Percentiles rank a stretch among this genome's conserved stretches.
Evolutionary conservation across 2,888 invertebrate species (phyloP).

Genomic region (Arge pagana): DNA sequence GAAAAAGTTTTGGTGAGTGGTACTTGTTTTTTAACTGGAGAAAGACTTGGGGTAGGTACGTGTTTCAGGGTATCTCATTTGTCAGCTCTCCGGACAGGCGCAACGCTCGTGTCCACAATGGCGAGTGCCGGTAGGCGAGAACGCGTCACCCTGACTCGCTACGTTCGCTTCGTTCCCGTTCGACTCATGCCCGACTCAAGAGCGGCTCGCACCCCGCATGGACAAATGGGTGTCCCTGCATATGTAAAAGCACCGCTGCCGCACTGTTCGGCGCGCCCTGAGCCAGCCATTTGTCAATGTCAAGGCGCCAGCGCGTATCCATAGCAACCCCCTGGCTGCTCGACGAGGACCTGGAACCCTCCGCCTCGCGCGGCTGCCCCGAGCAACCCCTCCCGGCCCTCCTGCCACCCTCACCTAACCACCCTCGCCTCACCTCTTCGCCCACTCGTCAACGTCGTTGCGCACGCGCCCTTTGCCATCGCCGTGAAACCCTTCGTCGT

Average conservation of each 20-base stretch:
- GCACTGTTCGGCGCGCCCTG: constrained; percentile 57
- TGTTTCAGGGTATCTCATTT: constrained; percentile 37
- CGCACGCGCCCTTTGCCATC: constrained; percentile 27
- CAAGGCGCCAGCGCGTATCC: constrained; percentile 58
- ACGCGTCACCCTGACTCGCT: constrained; percentile 18
- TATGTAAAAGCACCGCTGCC: constrained; percentile 59
- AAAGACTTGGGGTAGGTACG: constrained; percentile 21
- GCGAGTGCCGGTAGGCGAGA: constrained; percentile 22
- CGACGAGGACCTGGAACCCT: constrained; percentile 34
- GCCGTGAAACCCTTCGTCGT: constrained; percentile 20
- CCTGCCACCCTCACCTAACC: constrained; percentile 27
- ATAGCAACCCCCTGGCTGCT: constrained; percentile 54
- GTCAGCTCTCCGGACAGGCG: constrained; percentile 42
- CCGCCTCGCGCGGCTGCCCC: constrained; percentile 31
- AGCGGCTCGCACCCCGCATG: constrained; percentile 45
- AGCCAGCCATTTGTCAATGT: constrained; percentile 59
- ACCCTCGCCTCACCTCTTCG: constrained; percentile 25
- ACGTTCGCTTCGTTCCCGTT: constrained; percentile 22
- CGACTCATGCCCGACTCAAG: constrained; percentile 22
- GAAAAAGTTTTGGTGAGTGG: no score
- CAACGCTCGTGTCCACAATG: constrained; percentile 34
- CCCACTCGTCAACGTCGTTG: constrained; percentile 17
- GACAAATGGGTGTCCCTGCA: constrained; percentile 60
- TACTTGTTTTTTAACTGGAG: no score
- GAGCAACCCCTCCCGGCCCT: constrained; percentile 24